phyloP scores from a whole-genome alignment of 2,113 vertebrate species.

The Hassar affinis region DNA sequence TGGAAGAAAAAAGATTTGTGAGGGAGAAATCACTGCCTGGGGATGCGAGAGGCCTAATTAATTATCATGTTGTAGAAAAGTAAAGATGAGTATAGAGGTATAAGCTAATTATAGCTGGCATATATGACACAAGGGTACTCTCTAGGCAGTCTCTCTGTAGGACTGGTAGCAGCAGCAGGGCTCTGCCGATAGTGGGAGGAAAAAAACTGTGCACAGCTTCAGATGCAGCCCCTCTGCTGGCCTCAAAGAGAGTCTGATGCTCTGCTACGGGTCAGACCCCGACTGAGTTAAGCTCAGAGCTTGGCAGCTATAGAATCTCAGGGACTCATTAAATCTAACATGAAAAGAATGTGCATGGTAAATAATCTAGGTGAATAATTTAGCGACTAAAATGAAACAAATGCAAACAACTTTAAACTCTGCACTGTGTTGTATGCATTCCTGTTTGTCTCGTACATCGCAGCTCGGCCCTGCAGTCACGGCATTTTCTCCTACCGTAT shows the following conservation, averaged over 20 bases:
- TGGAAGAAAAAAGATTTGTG: neutral
- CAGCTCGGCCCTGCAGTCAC: too few species aligned
- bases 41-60: slow-evolving; percentile 51
- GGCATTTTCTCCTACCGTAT: neutral
- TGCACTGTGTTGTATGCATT: neutral
- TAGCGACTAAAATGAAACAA: slow-evolving; percentile 9
- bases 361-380: neutral
- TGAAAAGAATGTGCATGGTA: neutral
- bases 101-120: slow-evolving; percentile 72
- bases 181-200: neutral
- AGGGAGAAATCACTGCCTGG: slow-evolving; percentile 32
- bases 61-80: slow-evolving; percentile 52
- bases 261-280: slow-evolving; percentile 33
- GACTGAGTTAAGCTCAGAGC: slow-evolving; percentile 16
- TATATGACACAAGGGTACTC: slow-evolving; percentile 36
- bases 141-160: slow-evolving; percentile 34
- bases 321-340: slow-evolving; percentile 22
- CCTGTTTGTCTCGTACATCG: neutral
- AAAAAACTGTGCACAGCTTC: slow-evolving; percentile 7
- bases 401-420: neutral
- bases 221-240: slow-evolving; percentile 19
- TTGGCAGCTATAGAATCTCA: slow-evolving; percentile 11
- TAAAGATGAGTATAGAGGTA: slow-evolving; percentile 43
- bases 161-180: slow-evolving; percentile 32
- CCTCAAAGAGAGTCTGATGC: slow-evolving; percentile 13